phyloP scores from a whole-genome alignment of 2,888 invertebrate genomes.

The Gymnocheta viridis region DNA sequence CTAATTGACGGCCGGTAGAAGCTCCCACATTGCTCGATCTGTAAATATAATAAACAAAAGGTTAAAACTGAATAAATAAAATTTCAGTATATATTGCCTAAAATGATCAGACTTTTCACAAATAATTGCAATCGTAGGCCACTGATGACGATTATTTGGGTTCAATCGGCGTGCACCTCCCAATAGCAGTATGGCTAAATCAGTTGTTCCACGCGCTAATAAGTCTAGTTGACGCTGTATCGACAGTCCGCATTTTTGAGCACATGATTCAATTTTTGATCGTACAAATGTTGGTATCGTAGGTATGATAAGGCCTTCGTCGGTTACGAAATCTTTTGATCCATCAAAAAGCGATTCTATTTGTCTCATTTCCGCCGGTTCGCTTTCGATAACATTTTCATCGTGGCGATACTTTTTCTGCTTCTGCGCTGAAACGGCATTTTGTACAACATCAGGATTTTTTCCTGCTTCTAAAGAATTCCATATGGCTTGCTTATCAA shows the following conservation, averaged over 20 bases:
- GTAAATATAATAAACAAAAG: conserved; percentile 4
- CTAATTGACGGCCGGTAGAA: conserved; percentile 90
- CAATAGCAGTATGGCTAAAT: conserved; percentile 91
- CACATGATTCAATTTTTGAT: conserved; percentile 86
- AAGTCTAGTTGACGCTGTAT: conserved; percentile 88
- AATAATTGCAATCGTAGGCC: conserved; percentile 90
- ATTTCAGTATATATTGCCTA: conserved; percentile 68
- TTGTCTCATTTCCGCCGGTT: conserved; percentile 86
- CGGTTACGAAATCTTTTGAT: conserved; percentile 80
- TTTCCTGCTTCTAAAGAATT: conserved; percentile 85
- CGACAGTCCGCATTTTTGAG: conserved; percentile 87
- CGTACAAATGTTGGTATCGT: conserved; percentile 87
- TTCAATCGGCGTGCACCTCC: conserved; percentile 93
- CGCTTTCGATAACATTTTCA: conserved; percentile 90
- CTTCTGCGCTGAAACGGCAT: conserved; percentile 72
- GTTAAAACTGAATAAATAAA: not conserved
- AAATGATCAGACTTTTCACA: conserved; percentile 86
- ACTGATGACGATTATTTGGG: conserved; percentile 93
- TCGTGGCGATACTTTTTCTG: conserved; percentile 88
- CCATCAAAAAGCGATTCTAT: conserved; percentile 84
- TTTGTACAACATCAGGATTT: conserved; percentile 85
- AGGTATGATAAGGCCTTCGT: conserved; percentile 91
- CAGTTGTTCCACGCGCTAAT: conserved; percentile 91
- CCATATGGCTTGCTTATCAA: conserved; percentile 92
- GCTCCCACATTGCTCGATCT: conserved; percentile 86